phyloP scores from a whole-genome alignment of 2,113 vertebrate genomes.

The Pachyramphus minor region DNA sequence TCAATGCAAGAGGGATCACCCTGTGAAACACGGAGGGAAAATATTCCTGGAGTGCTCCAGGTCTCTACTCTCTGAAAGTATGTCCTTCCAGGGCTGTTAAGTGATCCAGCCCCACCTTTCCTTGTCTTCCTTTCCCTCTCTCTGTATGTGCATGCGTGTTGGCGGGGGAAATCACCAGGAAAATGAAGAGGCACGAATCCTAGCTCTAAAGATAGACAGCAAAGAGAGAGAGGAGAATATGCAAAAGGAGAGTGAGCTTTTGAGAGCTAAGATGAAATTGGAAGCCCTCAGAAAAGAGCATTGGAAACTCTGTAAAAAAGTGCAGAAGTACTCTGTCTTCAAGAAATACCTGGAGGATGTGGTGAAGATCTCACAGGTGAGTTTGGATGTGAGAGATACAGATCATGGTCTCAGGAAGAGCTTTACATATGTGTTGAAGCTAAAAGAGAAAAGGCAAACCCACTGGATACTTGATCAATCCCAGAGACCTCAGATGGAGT shows the following conservation, averaged over 20 bases:
- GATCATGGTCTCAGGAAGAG: neutral
- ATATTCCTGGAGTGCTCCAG: neutral
- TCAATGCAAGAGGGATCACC: neutral
- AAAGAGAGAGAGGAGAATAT: constrained; percentile 41
- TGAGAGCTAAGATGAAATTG: constrained; percentile 57
- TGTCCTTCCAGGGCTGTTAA: neutral
- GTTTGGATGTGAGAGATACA: neutral
- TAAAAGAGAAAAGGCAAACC: neutral
- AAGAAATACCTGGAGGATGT: constrained; percentile 74
- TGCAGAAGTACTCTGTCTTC: constrained; percentile 70
- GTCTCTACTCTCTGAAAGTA: neutral
- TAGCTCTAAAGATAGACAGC: constrained; percentile 65
- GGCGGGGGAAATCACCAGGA: constrained; percentile 59
- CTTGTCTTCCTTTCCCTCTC: neutral
- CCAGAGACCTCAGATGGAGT: neutral
- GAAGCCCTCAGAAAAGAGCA: constrained; percentile 33
- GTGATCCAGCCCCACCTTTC: neutral
- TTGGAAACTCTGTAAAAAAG: constrained; percentile 23
- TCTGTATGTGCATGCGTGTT: neutral
- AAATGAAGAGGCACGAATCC: constrained; percentile 41
- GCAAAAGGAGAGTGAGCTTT: constrained; percentile 61
- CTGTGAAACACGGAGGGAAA: neutral
- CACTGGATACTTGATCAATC: neutral
- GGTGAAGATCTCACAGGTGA: constrained; percentile 70
- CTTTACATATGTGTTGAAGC: neutral